Conservation (phyloP, 2,113 vertebrate species). For the Rousettus leschenaultii region DNA sequence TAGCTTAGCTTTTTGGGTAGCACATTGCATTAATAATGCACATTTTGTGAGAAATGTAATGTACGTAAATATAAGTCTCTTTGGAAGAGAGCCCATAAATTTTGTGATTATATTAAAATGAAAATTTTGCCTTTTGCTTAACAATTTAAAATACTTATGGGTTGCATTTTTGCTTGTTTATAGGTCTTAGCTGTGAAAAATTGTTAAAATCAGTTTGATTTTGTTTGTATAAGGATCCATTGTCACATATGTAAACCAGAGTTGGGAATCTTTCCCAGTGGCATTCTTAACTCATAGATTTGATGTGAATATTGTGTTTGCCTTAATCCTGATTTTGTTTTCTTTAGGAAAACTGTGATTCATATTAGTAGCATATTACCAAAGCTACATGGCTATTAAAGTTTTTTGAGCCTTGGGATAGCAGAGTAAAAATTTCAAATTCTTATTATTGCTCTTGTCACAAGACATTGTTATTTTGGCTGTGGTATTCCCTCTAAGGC, state of each 20-base stretch:
- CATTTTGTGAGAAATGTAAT: constrained; percentile 55
- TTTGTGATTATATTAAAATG: constrained; percentile 65
- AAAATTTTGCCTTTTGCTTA: constrained; percentile 52
- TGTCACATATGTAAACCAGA: constrained; percentile 22
- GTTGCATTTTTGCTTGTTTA: constrained; percentile 35
- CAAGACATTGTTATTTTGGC: background rate
- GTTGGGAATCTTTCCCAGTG: constrained; percentile 23
- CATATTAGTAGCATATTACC: constrained; percentile 17
- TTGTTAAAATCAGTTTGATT: constrained; percentile 33
- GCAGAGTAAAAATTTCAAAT: constrained; percentile 31
- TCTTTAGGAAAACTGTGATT: constrained; percentile 28
- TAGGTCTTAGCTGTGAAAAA: background rate
- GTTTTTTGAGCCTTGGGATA: constrained; percentile 31
- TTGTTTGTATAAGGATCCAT: constrained; percentile 28
- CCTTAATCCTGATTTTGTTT: constrained; percentile 38
- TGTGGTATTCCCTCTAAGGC: constrained; percentile 15
- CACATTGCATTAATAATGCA: constrained; percentile 55
- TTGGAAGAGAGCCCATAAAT: constrained; percentile 53
- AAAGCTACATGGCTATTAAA: constrained; percentile 29
- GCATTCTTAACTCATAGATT: background rate
- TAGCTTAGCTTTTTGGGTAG: constrained; percentile 65
- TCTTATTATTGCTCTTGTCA: constrained; percentile 46
- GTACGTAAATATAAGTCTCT: constrained; percentile 56
- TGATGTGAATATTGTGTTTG: constrained; percentile 43
- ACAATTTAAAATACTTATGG: constrained; percentile 58